Evolutionary conservation across 2,113 vertebrate genomes (phyloP).

Genomic region (Pongo pygmaeus): DNA sequence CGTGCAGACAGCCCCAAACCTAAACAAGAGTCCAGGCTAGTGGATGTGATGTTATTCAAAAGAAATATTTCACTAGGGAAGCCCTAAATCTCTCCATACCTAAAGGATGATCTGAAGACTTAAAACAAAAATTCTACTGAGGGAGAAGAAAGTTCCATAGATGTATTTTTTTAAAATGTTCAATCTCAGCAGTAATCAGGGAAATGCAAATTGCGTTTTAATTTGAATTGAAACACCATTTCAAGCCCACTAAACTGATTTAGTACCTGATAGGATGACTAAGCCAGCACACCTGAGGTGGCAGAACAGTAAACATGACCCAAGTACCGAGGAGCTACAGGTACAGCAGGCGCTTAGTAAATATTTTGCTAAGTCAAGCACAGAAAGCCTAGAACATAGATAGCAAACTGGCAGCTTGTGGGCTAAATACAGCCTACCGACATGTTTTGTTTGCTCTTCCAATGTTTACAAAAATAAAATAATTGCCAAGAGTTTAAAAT

Average conservation of each 20-base stretch:
- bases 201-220: background rate
- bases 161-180: background rate
- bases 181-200: background rate
- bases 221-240: background rate
- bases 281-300: background rate
- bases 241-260: background rate
- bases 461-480: conserved; percentile 12
- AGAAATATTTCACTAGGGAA: conserved; percentile 11
- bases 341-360: background rate
- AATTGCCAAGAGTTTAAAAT: conserved; percentile 40
- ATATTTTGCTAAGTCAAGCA: conserved; percentile 4
- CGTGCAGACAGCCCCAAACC: background rate
- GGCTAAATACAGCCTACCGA: background rate
- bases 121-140: conserved; percentile 11
- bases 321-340: background rate
- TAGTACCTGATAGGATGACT: background rate
- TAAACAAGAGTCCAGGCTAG: background rate
- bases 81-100: background rate
- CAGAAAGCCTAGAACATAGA: background rate
- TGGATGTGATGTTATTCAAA: background rate
- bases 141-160: background rate
- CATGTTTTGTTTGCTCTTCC: background rate
- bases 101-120: background rate
- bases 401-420: background rate
- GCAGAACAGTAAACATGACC: background rate